Base-by-base conservation (phyloP, 2,797 vertebrate species). In the Manis pentadactyla region DNA sequence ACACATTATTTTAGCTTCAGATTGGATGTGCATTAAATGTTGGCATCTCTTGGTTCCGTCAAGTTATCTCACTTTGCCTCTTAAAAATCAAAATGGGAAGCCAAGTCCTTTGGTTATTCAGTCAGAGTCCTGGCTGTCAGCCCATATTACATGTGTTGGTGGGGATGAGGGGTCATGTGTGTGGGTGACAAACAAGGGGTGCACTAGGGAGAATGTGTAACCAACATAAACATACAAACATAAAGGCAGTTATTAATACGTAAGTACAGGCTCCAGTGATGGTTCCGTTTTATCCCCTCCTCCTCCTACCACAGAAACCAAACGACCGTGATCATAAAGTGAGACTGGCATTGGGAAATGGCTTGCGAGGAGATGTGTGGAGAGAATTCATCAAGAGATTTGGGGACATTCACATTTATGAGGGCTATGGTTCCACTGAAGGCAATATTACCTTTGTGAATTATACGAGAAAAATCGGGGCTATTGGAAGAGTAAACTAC, bases 351-450 rank as follows among this genome's bases (percentile, higher is more conserved):
- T 0, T 99, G 0, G 99, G 99, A 18, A 99, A 99, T 10, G 99
- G 99, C 51, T 84, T 99, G 2, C 98, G 99, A 69, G 87, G 92
- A 5, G 99, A 99, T 63, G 98, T 98, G 53, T 99, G 99, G 99
- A 97, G 71, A 27, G 98, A 99, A 34, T 99, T 99, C 91, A 82
- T 99, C 95, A 90, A 95, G 83, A 98, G 99, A 71, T 99, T 99
- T 95, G 99, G 99, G 49, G 97, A 99, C 82, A 98, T 99, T 88
- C 55, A 27, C 0, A 97, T 99, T 91, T 98, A 97, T 37, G 99
- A 99, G 96, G 99, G 99, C 95, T 99, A 99, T 11, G 99, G 99
- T 23, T 97, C 99, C 0, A 99, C 99, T 0, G 99, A 99, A 97
- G 99, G 99, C 97, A 99, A 99, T 77, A 4, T 99, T 0, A 98